These are phyloP conservation scores for Drosophila rubida DNA, from an alignment of 2,888 invertebrate genomes.

Conservation along the genomic window DNA sequence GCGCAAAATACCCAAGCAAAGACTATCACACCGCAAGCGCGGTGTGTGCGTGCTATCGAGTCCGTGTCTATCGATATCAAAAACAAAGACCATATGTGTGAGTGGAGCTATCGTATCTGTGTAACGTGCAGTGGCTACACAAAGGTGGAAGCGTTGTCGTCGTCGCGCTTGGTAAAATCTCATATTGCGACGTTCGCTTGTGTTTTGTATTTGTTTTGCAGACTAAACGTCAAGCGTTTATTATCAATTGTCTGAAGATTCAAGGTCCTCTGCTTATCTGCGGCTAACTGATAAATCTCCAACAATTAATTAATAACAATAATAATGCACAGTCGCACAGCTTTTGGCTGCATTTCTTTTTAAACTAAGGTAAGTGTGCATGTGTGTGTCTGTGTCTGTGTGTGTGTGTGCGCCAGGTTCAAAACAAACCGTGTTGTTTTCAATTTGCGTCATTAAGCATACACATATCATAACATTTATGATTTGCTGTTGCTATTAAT, in stretches of 20 bases:
- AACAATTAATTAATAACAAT: not conserved
- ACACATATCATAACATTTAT: not conserved
- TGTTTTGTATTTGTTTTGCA: constrained; percentile 14
- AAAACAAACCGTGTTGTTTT: constrained; percentile 35
- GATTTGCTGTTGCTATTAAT: constrained; percentile 3
- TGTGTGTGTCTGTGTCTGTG: constrained; percentile 13
- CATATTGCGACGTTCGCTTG: constrained; percentile 42
- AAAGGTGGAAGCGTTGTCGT: constrained; percentile 30
- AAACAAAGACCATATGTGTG: constrained; percentile 9
- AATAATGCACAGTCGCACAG: constrained; percentile 9
- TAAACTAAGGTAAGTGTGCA: constrained; percentile 39
- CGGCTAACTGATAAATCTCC: constrained; percentile 26
- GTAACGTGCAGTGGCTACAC: constrained; percentile 29
- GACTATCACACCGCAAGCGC: not conserved
- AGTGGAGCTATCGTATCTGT: constrained; percentile 8
- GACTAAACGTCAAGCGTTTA: constrained; percentile 17
- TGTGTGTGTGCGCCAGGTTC: constrained; percentile 10
- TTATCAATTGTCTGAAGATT: constrained; percentile 37
- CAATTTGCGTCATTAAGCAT: constrained; percentile 9
- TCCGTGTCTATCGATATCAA: constrained; percentile 30
- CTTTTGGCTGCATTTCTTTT: constrained; percentile 35
- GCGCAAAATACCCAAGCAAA: not conserved
- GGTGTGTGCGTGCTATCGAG: constrained; percentile 20
- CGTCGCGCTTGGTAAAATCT: constrained; percentile 2
- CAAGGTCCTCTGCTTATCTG: constrained; percentile 41